A percentile compares a stretch with the other conserved stretches of the same genome.
phyloP scores from a whole-genome alignment of 2,113 vertebrate species.

The Neodontobutis hainanensis region DNA sequence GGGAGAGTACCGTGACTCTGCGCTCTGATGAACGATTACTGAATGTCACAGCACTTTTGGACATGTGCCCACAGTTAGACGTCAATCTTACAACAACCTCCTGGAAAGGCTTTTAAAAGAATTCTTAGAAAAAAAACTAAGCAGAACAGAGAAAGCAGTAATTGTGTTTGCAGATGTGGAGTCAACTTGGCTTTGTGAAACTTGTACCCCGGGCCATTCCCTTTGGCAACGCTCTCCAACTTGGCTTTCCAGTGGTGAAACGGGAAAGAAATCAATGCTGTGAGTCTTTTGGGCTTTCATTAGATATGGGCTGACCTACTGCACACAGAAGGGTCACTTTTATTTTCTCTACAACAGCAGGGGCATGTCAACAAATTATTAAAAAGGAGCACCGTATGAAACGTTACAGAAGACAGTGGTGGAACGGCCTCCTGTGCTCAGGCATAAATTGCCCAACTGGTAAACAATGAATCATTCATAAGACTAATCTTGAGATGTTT shows the following conservation, averaged over 20 bases:
- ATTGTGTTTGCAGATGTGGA: conserved; percentile 50
- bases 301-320: conserved; percentile 68
- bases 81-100: conserved; percentile 6
- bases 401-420: conserved; percentile 61
- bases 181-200: conserved; percentile 44
- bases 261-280: conserved; percentile 62
- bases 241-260: conserved; percentile 59
- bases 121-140: conserved; percentile 18
- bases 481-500: conserved; percentile 38
- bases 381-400: conserved; percentile 55
- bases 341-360: conserved; percentile 69
- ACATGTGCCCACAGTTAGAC: conserved; percentile 20
- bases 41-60: conserved; percentile 54
- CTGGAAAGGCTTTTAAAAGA: neutral
- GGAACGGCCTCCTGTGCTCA: conserved; percentile 55
- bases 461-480: conserved; percentile 78
- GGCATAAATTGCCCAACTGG: conserved; percentile 55
- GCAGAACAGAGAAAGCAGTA: conserved; percentile 17
- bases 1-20: conserved; percentile 45
- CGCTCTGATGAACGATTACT: conserved; percentile 56
- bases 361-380: conserved; percentile 74
- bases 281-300: conserved; percentile 67
- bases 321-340: conserved; percentile 61
- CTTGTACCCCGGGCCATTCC: conserved; percentile 43
- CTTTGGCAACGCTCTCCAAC: conserved; percentile 52